These are phyloP conservation scores for Zaprionus inermis DNA, from an alignment of 1,140 invertebrate genomes.

Conservation along the genomic window DNA sequence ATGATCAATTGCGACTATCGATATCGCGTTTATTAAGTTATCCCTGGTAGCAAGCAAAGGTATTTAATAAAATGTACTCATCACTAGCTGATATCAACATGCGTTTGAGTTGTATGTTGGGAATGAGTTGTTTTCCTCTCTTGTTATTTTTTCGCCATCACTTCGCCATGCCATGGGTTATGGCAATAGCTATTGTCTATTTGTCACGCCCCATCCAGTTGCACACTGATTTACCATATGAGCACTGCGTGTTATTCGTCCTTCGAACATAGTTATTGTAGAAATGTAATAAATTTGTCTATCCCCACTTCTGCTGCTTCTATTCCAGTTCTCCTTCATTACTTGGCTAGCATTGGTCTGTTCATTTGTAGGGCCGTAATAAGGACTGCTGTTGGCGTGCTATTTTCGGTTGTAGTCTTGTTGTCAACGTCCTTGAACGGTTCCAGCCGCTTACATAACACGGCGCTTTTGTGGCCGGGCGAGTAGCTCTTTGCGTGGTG, in stretches of 20 bases:
- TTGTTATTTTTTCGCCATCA: slow-evolving; percentile 4
- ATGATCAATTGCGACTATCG: slow-evolving; percentile 11
- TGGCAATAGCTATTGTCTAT: slow-evolving; percentile 60
- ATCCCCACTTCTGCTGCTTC: slow-evolving; percentile 31
- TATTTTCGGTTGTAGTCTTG: slow-evolving; percentile 28
- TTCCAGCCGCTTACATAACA: slow-evolving; percentile 63
- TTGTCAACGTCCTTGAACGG: slow-evolving; percentile 59
- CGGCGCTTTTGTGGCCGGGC: slow-evolving; percentile 9
- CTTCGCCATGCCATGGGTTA: slow-evolving; percentile 19
- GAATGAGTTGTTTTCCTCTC: slow-evolving; percentile 3
- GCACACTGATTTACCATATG: slow-evolving; percentile 61
- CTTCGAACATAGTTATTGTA: slow-evolving; percentile 65
- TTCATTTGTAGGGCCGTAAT: neutral
- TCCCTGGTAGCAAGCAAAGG: neutral
- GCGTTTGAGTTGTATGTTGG: neutral
- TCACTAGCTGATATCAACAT: neutral
- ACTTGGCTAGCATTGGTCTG: slow-evolving; percentile 16
- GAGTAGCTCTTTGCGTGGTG: neutral
- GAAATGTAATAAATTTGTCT: slow-evolving; percentile 59
- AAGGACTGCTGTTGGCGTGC: slow-evolving; percentile 16
- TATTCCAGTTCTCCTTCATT: slow-evolving; percentile 14
- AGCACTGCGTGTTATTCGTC: slow-evolving; percentile 53
- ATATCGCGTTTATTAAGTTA: slow-evolving; percentile 12
- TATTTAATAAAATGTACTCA: neutral
- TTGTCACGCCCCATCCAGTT: slow-evolving; percentile 60